A percentile compares a stretch with the other conserved stretches of the same genome.
Evolutionary conservation across 2,113 vertebrate species (phyloP).

Genomic region (Psophia crepitans): DNA sequence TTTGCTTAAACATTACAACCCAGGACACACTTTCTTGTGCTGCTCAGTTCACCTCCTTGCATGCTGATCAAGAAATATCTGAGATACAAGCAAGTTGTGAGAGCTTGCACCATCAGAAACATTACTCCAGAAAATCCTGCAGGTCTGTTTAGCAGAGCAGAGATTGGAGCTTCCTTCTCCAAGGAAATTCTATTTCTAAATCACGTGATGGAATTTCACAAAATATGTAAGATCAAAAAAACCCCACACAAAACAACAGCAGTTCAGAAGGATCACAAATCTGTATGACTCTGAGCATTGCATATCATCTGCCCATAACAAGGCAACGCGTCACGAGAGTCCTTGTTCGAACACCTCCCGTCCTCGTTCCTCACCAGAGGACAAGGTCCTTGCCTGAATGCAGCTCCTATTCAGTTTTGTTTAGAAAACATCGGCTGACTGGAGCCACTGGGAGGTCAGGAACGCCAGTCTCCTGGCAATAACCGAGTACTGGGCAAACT

Average conservation of each 20-base stretch:
- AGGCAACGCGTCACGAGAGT: not conserved
- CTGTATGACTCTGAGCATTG: not conserved
- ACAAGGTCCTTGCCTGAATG: not conserved
- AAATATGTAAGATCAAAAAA: not conserved
- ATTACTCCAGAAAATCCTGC: not conserved
- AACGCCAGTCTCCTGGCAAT: not conserved
- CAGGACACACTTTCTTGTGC: accelerated
- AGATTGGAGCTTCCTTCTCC: not conserved
- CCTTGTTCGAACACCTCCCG: not conserved
- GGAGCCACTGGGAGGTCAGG: not conserved
- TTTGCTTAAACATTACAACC: not conserved
- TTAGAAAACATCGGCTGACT: not conserved
- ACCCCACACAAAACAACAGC: no score
- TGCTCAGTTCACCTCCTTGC: not conserved
- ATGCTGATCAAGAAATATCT: not conserved
- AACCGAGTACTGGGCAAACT: not conserved
- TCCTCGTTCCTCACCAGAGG: not conserved
- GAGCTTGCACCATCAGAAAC: not conserved
- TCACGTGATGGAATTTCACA: not conserved
- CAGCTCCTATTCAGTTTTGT: not conserved
- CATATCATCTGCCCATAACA: not conserved
- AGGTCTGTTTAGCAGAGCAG: not conserved
- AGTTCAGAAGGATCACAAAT: not conserved
- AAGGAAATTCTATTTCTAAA: not conserved
- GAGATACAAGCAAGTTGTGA: not conserved